Evolutionary conservation across 2,888 invertebrate genomes (phyloP).

Genomic region (Steinernema carpocapsae): DNA sequence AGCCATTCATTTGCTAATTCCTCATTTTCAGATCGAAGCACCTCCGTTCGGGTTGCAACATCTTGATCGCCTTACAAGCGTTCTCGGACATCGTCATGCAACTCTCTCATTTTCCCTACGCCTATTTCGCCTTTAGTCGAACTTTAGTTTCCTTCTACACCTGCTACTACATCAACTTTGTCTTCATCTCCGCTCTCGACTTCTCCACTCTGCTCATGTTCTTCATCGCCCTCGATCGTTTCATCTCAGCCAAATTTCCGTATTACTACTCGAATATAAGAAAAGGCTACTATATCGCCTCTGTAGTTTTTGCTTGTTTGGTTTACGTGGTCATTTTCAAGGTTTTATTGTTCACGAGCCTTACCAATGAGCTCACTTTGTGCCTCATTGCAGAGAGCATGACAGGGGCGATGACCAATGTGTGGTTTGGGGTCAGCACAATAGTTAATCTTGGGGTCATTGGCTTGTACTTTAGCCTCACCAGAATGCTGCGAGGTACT

Average conservation of each 20-base stretch:
- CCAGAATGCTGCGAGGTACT: not conserved
- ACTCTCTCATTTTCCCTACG: not conserved
- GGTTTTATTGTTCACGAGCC: not conserved
- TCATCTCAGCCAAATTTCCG: not conserved
- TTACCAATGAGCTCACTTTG: not conserved
- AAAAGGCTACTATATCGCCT: not conserved
- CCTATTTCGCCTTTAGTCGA: not conserved
- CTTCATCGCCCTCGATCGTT: conserved; percentile 16
- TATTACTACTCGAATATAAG: not conserved
- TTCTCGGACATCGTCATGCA: conserved; percentile 11
- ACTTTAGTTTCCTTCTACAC: not conserved
- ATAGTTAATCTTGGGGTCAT: not conserved
- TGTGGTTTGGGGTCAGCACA: not conserved
- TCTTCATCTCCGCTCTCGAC: not conserved
- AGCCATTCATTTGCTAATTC: too few relatives aligned
- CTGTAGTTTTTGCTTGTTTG: not conserved
- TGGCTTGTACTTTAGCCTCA: not conserved
- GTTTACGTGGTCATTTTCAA: not conserved
- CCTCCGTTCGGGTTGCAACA: not conserved
- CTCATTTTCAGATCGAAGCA: not conserved
- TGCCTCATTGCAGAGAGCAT: conserved; percentile 7
- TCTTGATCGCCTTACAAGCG: not conserved
- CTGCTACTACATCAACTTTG: conserved; percentile 5
- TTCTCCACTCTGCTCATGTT: conserved; percentile 19
- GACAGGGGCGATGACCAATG: not conserved